Evolutionary conservation across 2,888 invertebrate species (phyloP).

Genomic region (Apoda limacodes): DNA sequence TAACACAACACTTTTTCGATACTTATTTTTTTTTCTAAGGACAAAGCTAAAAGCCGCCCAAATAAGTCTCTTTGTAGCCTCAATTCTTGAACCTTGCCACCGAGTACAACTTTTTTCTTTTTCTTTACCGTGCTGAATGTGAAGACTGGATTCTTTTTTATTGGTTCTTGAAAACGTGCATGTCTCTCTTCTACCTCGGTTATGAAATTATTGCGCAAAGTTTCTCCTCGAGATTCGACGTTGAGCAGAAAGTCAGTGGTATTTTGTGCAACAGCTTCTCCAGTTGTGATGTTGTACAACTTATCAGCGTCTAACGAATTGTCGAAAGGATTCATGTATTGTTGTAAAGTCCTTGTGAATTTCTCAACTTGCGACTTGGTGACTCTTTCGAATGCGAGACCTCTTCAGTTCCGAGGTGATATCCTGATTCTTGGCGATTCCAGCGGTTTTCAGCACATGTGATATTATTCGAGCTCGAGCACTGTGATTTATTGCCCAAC

Average conservation of each 20-base stretch:
- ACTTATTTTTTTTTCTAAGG: conserved; percentile 1
- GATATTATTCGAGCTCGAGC: conserved; percentile 4
- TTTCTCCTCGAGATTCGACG: no score
- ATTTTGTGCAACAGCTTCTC: conserved; percentile 2
- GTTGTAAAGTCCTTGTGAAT: neutral
- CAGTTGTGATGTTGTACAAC: conserved; percentile 5
- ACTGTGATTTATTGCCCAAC: conserved; percentile 14
- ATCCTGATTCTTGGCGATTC: conserved; percentile 4
- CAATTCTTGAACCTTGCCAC: neutral
- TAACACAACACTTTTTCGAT: conserved; percentile 5
- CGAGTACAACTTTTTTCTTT: neutral
- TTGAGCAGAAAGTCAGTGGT: conserved; percentile 2
- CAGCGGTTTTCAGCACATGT: conserved; percentile 1
- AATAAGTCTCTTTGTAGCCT: conserved; percentile 6
- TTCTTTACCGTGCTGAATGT: no score
- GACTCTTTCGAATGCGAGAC: neutral
- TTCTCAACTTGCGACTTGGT: neutral
- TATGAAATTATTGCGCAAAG: no score
- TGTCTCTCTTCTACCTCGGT: no score
- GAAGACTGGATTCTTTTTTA: no score
- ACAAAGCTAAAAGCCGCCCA: conserved; percentile 4
- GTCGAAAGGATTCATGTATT: neutral
- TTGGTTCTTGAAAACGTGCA: no score
- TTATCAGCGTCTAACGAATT: neutral
- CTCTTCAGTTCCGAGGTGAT: conserved; percentile 4